A percentile compares a stretch with the other conserved stretches of the same genome.
Evolutionary conservation across 2,797 vertebrate genomes (phyloP).

Genomic region (Gallinago solitaria): DNA sequence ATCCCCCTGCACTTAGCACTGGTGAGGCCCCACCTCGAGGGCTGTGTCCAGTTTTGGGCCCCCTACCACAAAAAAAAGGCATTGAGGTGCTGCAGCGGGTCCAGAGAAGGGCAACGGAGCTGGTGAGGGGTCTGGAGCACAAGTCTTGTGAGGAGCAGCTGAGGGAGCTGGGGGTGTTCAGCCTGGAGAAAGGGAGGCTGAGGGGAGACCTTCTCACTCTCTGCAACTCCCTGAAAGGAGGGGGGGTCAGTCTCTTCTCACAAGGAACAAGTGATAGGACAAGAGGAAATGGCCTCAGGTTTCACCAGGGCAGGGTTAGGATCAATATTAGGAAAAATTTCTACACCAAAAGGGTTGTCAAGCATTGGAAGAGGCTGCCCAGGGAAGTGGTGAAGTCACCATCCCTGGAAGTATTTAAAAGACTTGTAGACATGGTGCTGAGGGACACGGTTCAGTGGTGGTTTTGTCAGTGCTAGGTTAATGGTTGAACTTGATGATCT

Average conservation of each 20-base stretch:
- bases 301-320: not conserved
- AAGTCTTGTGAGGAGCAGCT: not conserved
- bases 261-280: not conserved
- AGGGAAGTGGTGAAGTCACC: not conserved
- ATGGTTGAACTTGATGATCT: not conserved
- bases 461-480: not conserved
- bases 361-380: not conserved
- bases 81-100: not conserved
- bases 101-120: not conserved
- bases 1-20: not conserved
- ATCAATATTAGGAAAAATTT: not conserved
- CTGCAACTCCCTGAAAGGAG: not conserved
- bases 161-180: not conserved
- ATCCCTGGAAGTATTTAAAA: not conserved
- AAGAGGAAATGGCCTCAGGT: not conserved
- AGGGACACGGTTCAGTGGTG: not conserved
- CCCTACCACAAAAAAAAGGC: not conserved
- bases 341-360: not conserved
- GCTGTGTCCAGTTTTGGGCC: not conserved
- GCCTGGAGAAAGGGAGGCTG: not conserved
- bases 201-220: not conserved
- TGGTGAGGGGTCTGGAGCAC: not conserved
- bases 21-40: not conserved
- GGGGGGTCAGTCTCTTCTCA: not conserved
- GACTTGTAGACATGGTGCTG: not conserved